Evolutionary conservation across 2,888 invertebrate genomes (phyloP), one percentile per base, ranked within the genome.

Genomic region (Timema podura): DNA sequence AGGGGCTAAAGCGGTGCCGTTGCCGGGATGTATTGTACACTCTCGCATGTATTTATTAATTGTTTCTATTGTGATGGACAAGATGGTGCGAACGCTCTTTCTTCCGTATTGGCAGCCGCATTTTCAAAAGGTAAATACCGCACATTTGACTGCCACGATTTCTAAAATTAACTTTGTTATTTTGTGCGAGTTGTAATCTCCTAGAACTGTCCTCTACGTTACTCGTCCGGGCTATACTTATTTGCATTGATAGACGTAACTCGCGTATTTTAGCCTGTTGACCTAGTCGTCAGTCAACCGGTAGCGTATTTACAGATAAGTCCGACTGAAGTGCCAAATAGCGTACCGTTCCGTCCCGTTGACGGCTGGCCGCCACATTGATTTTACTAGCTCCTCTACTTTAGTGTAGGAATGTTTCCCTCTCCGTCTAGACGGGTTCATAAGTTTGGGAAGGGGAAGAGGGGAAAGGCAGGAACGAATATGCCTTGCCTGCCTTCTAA

Each of bases 81-180:
- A 81, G 77, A 81, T 82, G 76, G 79, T 82, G 75, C 81, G 81
- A 76, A 80, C 82, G 75, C 78, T 82, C 75, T 79, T 82, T 75
- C 79, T 82, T 75, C 79, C 80, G 74, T 80, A 80, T 75, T 79
- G 79, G 77, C 79, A 79, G 77, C 73, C 73, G 48, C n/a, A n/a
- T n/a, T n/a, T 61, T 44, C 75, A 78, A 77, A 79, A 70, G 79
- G 80, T 82, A 82, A 80, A 80, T 80, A 79, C 79, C 74, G 75
- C 77, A 77, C 79, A n/a, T n/a, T n/a, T n/a, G n/a, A n/a, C n/a
- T n/a, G n/a, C n/a, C n/a, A n/a, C n/a, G n/a, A n/a, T n/a, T n/a
- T n/a, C n/a, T n/a, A n/a, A n/a, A n/a, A n/a, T n/a, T n/a, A n/a
- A n/a, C n/a, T n/a, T n/a, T n/a, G n/a, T n/a, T n/a, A n/a, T n/a